Evolutionary conservation across 2,797 vertebrate genomes (phyloP), one percentile per base, ranked within the genome.

Genomic region (Danio jaintianensis): DNA sequence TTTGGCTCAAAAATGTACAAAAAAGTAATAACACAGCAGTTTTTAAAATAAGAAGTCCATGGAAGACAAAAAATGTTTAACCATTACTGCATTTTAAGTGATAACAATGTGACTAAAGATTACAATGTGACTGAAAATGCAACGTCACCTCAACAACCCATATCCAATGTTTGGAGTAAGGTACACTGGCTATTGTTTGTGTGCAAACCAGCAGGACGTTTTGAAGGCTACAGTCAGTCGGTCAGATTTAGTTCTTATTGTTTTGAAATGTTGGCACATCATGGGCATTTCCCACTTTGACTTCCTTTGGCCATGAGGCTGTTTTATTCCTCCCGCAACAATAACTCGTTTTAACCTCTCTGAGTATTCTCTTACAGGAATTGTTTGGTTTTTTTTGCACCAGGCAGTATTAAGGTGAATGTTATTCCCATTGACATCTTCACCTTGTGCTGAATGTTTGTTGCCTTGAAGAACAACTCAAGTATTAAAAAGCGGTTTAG

Each of bases 231-330:
- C 45, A 70, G 38, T 38, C 67, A 77, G 52, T 43, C 18, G 18
- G 53, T 84, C 73, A 56, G 15, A 45, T 56, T 53, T 62, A 81
- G 45, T 63, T 79, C 50, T 75, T 71, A 45, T 72, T 82, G 63
- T 85, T 85, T 80, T 20, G 38, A 55, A 67, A 59, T 78, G 69
- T 81, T 84, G 82, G 61, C 68, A 81, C 55, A 70, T 11, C 6
- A 20, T 64, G 81, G 66, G 66, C 78, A 80, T 78, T 78, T 85
- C 75, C 75, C 52, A 36, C 52, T 81, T 73, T 36, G 42, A 64
- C 45, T 75, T 85, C 64, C 78, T 47, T 45, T 63, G 4, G 45
- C 63, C 50, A 52, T 66, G 45, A 55, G 36, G 58, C 18, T 15
- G 18, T 67, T 79, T 52, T 40, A 75, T 79, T 81, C 36, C 48